Evolutionary conservation across 1,140 invertebrate species (phyloP), one percentile per base, ranked within the genome.

Genomic region (Hesperophylax magnus): DNA sequence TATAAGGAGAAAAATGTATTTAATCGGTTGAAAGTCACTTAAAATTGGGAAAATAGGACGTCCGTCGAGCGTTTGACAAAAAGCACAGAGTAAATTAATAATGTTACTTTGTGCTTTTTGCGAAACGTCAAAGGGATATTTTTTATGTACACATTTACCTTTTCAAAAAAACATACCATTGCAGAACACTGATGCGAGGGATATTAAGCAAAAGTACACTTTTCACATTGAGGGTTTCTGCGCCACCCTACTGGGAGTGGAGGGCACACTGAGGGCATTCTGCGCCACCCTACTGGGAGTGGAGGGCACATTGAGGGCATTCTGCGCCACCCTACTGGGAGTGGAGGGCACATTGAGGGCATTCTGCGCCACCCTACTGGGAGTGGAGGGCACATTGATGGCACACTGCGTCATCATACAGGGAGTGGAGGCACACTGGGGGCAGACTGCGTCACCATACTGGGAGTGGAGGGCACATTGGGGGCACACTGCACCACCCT

Each of bases 131-230:
- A 69, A 39, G 69, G 47, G 53, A 56, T 14, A 54, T 39, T 18
- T 20, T 72, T 69, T 69, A 77, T 77, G 18, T 77, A 77, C 75
- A 77, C 34, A 65, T 61, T 61, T 77, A 77, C 60, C 56, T 77
- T 39, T 58, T 75, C 18, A 11, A 75, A 27, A n/a, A 54, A 77
- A 77, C 75, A 61, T 24, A 77, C 52, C 47, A 72, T 31, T 22
- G 69, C 69, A 72, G 69, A 54, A 54, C 47, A 54, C 47, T 24
- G 69, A 71, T 71, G 69, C 69, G 69, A 52, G 39, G 52, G 47
- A 54, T 22, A 72, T 22, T 53, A 72, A 72, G 52, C 47, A 9
- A 52, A 27, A 53, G 56, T 53, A 52, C 47, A 54, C 47, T 72
- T 72, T 72, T 53, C 69, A 72, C 69, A 72, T 54, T 22, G 14